Conservation (phyloP, 2,113 vertebrate genomes). For the rabbit (Oryctolagus cuniculus) region mOryCun1.1 NC_091432.1:222374501-222375000, state of each 20-base stretch:
- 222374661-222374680: neutral
- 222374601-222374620: neutral
- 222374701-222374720: neutral
- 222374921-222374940: neutral
- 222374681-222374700: neutral
- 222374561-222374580: neutral
- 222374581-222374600: neutral
- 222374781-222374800: neutral
- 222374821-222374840: neutral
- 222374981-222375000: slow-evolving; percentile 22
- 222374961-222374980: neutral
- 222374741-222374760: neutral
- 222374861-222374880: neutral
- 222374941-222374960: neutral
- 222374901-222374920: neutral
- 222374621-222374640: neutral
- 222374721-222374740: neutral
- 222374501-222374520: neutral
- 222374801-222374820: neutral
- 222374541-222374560: neutral
- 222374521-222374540: neutral
- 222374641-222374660: neutral
- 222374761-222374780: neutral
- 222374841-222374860: neutral
- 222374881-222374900: neutral